Evolutionary conservation across 2,797 vertebrate species (phyloP), one percentile per base, ranked within the genome.

Genomic region (Odontamblyopus lacepedii): DNA sequence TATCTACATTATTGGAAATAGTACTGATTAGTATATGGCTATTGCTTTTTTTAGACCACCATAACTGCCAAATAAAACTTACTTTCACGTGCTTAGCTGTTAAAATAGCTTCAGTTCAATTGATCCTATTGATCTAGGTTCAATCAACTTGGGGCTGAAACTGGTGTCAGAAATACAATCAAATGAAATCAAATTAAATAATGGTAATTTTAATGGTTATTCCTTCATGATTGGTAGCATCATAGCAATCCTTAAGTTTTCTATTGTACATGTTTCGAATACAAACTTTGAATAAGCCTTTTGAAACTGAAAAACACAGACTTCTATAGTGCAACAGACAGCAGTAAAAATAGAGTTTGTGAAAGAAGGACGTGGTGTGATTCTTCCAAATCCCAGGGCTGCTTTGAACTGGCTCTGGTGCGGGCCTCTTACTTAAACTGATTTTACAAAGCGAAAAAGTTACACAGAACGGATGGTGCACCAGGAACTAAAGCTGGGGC

Each of bases 351-450:
- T 4, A 63, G 38, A 67, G 63, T 55, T 29, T 48, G 56, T 70
- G 64, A 61, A 56, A n/a, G 26, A 44, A 44, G 11, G 41, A 61
- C 11, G 38, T 2, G 70, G 35, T 30, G 67, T 63, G 68, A 73
- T 78, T 51, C 16, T 2, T 66, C 51, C 62, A 73, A 78, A 73
- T 80, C 77, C 78, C 26, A 63, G 55, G 16, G 62, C 72, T 70
- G 61, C 77, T 87, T 77, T 87, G 71, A 87, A 78, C 77, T 65
- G 57, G 30, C 32, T 60, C 70, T 71, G 64, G 77, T 69, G 68
- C 70, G 70, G 70, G 67, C 62, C 53, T 66, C 30, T 35, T 57
- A 67, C 67, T 76, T 63, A 50, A 66, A 73, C 69, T 70, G 71
- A 82, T 73, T 75, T 78, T 64, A 75, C 67, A 64, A 74, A 72